Conservation (phyloP, 64 coral and sea anemone genomes). For the Acropora tenuis region DNA sequence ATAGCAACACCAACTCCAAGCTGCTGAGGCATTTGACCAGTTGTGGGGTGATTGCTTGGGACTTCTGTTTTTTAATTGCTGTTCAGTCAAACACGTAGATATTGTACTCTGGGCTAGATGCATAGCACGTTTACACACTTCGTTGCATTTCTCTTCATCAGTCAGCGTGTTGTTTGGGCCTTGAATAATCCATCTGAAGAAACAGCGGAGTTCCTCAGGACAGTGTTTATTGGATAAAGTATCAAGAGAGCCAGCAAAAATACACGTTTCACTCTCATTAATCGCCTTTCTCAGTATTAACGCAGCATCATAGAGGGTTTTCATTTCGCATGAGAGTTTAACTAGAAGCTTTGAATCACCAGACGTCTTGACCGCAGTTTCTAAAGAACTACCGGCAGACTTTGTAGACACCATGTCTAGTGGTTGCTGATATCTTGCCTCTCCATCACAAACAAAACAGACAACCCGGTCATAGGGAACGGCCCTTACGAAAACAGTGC, state of each 20-base stretch:
- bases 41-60: neutral
- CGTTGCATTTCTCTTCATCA: slow-evolving; percentile 39
- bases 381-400: slow-evolving; percentile 41
- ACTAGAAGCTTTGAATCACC: slow-evolving; percentile 47
- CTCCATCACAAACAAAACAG: neutral
- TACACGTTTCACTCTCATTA: slow-evolving; percentile 18
- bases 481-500: neutral
- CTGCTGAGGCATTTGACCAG: slow-evolving; percentile 31
- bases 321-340: slow-evolving; percentile 52
- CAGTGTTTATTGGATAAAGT: slow-evolving; percentile 9
- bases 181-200: slow-evolving; percentile 30
- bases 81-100: slow-evolving; percentile 50
- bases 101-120: slow-evolving; percentile 42
- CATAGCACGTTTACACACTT: slow-evolving; percentile 35
- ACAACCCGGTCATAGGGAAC: neutral
- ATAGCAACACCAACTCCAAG: slow-evolving; percentile 46
- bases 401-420: slow-evolving; percentile 21
- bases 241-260: slow-evolving; percentile 53
- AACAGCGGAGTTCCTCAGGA: slow-evolving; percentile 29
- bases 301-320: slow-evolving; percentile 60
- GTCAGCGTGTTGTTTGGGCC: slow-evolving; percentile 28
- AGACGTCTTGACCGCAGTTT: slow-evolving; percentile 11
- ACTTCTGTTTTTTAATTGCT: slow-evolving; percentile 54
- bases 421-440: slow-evolving; percentile 2
- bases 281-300: slow-evolving; percentile 46